Evolutionary conservation across 2,113 vertebrate genomes (phyloP), one percentile per base, ranked within the genome.

Genomic region (Dryoscopus gambensis): DNA sequence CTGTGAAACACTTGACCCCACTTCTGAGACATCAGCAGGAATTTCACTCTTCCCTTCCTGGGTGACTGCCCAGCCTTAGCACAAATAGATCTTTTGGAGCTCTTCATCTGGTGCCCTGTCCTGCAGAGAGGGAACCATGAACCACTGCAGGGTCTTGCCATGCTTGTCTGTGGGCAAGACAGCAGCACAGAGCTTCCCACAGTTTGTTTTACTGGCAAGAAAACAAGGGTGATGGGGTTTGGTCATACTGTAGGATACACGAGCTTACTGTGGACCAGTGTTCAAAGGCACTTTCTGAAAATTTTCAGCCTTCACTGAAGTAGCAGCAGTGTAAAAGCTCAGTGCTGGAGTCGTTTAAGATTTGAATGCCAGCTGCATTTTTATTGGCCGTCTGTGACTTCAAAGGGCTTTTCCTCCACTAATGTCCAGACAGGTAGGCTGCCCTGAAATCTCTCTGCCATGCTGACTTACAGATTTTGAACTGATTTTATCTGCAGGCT

Each of bases 381-480:
- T 98, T 98, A 98, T 98, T 98, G 97, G 97, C 95, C 40, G 92
- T 96, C 97, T 98, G 97, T 94, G 89, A 98, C 97, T 98, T 98
- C 98, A 98, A 98, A 98, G 97, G 84, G 87, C 95, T 97, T 98
- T 95, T 93, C 75, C 91, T 94, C 67, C 25, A 11, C 94, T 88
- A 91, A 91, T 94, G 84, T 94, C 93, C 88, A 96, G 95, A 95
- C 94, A 97, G 97, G 98, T 95, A 96, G 94, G 69, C 96, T 97
- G 93, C 93, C 90, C 95, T 87, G 62, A 96, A 96, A 96, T 97
- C 87, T 89, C 86, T 84, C 89, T 96, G 96, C 96, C 96, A 92
- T 95, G 95, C 95, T 96, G 95, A 94, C 91, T 85, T 64, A 81
- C 8, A 18, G 94, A 77, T 90, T 95, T 92, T 90, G 74, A 90